These are phyloP conservation scores for Muricea muricata DNA, from an alignment of 92 coral and sea anemone species.

Conservation along the genomic window DNA sequence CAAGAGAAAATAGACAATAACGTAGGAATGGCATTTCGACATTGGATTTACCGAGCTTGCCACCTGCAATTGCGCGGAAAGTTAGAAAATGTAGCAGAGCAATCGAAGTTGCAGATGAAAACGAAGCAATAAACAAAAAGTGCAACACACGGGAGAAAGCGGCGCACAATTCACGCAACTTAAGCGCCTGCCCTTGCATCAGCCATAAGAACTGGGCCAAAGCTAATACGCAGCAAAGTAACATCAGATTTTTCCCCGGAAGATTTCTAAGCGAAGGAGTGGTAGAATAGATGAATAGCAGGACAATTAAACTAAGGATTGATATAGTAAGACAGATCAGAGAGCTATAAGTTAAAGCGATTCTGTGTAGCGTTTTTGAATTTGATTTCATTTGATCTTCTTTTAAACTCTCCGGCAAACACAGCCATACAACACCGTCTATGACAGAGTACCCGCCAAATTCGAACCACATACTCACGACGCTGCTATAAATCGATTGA, in stretches of 20 bases:
- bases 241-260: constrained; percentile 5
- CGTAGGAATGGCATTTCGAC: neutral
- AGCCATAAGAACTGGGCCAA: neutral
- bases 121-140: neutral
- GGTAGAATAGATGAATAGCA: neutral
- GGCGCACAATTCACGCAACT: neutral
- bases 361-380: neutral
- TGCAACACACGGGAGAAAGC: neutral
- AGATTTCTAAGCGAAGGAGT: neutral
- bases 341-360: neutral
- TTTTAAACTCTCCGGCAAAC: neutral
- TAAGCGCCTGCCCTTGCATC: neutral
- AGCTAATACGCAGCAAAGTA: neutral
- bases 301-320: neutral
- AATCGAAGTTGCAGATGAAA: neutral
- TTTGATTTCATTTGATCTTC: too few relatives aligned
- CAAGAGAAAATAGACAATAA: neutral
- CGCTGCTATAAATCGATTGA: neutral
- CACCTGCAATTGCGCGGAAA: neutral
- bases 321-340: neutral
- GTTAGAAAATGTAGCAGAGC: neutral
- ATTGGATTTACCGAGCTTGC: neutral
- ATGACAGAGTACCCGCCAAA: neutral
- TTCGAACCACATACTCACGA: neutral
- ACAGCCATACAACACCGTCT: neutral